These are phyloP conservation scores for Oscheius sp. DNA, from an alignment of 1,140 invertebrate species.

Conservation along the genomic window DNA sequence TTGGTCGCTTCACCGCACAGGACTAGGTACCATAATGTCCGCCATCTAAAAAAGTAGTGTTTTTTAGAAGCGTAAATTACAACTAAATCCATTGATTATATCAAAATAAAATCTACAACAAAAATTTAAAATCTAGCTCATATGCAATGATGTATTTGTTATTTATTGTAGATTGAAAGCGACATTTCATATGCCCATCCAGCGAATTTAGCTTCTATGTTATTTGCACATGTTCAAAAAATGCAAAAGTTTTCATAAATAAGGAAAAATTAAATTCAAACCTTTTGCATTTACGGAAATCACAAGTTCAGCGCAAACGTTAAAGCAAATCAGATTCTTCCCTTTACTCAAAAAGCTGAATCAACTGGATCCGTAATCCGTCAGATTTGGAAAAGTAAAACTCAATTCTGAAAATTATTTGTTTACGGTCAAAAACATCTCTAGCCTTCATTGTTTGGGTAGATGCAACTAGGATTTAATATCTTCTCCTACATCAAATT, in stretches of 20 bases:
- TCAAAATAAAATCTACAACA: no score
- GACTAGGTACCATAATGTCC: not conserved
- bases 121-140: no score
- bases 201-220: no score
- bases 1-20: not conserved
- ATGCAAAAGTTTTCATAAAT: no score
- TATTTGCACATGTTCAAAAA: no score
- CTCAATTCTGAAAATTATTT: not conserved
- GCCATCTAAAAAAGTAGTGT: not conserved
- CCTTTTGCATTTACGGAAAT: conserved; percentile 1
- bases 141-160: no score
- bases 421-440: not conserved
- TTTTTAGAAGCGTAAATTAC: no score
- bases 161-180: no score
- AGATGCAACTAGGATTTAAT: not conserved
- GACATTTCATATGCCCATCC: no score
- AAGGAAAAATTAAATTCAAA: not conserved
- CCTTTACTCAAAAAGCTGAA: not conserved
- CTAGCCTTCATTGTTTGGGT: not conserved
- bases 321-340: not conserved
- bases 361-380: not conserved
- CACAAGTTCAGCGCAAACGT: not conserved
- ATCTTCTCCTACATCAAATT: not conserved
- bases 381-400: not conserved
- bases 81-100: no score